Evolutionary conservation across 2,888 invertebrate genomes (phyloP), one percentile per base, ranked within the genome.

Genomic region (Eulithis prunata): DNA sequence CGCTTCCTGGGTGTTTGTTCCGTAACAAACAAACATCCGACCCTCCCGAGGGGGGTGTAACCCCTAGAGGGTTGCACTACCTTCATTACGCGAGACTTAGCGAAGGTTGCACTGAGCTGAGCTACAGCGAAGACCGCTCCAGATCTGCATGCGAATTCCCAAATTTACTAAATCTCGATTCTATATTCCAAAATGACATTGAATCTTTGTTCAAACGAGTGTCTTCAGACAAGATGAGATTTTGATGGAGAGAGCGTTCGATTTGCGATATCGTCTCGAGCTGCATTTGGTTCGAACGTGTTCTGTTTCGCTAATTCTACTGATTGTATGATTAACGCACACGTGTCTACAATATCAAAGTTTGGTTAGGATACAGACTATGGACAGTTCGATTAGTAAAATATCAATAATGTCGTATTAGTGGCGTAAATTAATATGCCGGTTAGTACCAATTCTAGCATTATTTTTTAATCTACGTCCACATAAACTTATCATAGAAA

Each of bases 81-180:
- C 75, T 76, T 78, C 75, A 81, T 79, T 79, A 83, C 82, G 45
- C 38, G 60, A 69, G 68, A 64, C 66, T 66, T 81, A 83, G 77
- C 68, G 69, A 77, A 77, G 76, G 77, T 75, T 87, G 85, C 84
- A 83, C 79, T 80, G 71, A 73, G 80, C 79, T 80, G 71, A 73
- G 80, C 82, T 75, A 74, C 70, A 73, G 79, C 82, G 74, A 75
- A 78, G 54, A 62, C 55, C 67, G 66, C 59, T 70, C 69, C 69
- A 79, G 80, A 86, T 85, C 86, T 85, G 90, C 90, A 91, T 91
- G 84, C 88, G 85, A 91, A 91, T 91, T 77, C 69, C 81, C 86
- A 76, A 84, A 89, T 90, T 90, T 88, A 79, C 81, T 70, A 84
- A 85, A 87, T 85, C 85, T 79, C 84, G 78, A 80, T 82, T 81